These are phyloP conservation scores for Phyllotis vaccarum DNA, from an alignment of 2,797 vertebrate genomes.

Conservation along the genomic window DNA sequence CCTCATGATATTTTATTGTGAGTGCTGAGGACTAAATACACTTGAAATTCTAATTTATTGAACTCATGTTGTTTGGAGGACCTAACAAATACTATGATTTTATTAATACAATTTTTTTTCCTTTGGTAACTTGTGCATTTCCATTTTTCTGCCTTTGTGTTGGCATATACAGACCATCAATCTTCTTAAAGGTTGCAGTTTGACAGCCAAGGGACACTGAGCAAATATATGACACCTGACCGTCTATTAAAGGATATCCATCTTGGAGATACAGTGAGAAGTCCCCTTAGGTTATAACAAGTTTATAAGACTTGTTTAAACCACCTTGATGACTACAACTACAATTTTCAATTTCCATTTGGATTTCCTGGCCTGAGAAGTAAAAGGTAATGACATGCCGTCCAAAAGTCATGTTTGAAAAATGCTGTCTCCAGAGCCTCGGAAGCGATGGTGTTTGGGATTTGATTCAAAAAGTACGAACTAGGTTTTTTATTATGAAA, in stretches of 20 bases:
- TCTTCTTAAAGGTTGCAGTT: not conserved
- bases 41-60: slow-evolving; percentile 23
- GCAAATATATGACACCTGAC: slow-evolving; percentile 10
- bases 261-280: slow-evolving; percentile 7
- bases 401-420: slow-evolving; percentile 15
- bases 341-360: not conserved
- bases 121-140: not conserved
- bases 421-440: not conserved
- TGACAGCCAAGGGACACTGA: not conserved
- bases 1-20: not conserved
- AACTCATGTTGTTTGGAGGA: slow-evolving; percentile 22
- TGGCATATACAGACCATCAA: not conserved
- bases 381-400: not conserved
- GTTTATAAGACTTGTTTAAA: slow-evolving; percentile 34
- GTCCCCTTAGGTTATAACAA: slow-evolving; percentile 10
- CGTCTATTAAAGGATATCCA: not conserved
- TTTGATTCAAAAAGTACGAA: slow-evolving; percentile 23
- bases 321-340: not conserved
- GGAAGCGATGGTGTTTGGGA: not conserved
- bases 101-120: not conserved
- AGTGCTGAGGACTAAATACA: not conserved
- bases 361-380: slow-evolving; percentile 44
- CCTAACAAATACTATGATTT: slow-evolving; percentile 21
- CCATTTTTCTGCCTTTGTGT: not conserved
- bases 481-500: not conserved